A percentile compares a stretch with the other conserved stretches of the same genome.
These are phyloP conservation scores for Furcula furcula DNA, from an alignment of 2,888 invertebrate genomes.

Conservation along the genomic window DNA sequence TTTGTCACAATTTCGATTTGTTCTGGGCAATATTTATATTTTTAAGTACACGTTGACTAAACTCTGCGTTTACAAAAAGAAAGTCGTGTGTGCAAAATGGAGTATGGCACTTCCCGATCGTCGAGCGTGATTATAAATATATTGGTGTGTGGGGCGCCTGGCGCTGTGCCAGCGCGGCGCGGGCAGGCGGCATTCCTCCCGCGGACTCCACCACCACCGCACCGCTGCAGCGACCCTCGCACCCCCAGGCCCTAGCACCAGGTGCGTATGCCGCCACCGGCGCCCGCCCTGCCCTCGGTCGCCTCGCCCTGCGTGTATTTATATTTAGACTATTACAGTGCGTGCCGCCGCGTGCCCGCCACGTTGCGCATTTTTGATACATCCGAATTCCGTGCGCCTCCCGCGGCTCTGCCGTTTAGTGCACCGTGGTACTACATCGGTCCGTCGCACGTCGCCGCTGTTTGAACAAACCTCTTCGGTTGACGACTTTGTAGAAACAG, in stretches of 20 bases:
- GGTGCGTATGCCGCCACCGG: constrained; percentile 1
- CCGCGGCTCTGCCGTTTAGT: no score
- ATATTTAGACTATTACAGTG: constrained; percentile 29
- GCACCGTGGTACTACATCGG: neutral
- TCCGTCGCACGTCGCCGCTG: no score
- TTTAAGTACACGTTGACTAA: no score
- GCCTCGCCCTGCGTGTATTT: constrained; percentile 2
- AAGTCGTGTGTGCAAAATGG: constrained; percentile 10
- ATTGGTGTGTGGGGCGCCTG: constrained; percentile 22
- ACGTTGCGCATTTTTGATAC: constrained; percentile 16
- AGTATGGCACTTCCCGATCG: constrained; percentile 14
- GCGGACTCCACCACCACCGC: constrained; percentile 12
- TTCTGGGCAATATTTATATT: no score
- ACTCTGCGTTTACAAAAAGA: constrained; percentile 21
- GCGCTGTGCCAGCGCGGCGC: constrained; percentile 13
- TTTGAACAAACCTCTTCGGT: no score
- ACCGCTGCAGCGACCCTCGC: constrained; percentile 1
- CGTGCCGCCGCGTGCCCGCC: constrained; percentile 10
- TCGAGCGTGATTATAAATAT: constrained; percentile 35
- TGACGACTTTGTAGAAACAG: no score
- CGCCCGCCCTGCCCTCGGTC: constrained; percentile 2
- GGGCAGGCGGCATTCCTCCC: constrained; percentile 21
- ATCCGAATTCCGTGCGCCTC: constrained; percentile 1
- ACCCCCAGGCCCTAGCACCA: neutral
- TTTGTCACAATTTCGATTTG: constrained; percentile 8